phyloP scores from a whole-genome alignment of 2,113 vertebrate genomes.

The Chionis minor region DNA sequence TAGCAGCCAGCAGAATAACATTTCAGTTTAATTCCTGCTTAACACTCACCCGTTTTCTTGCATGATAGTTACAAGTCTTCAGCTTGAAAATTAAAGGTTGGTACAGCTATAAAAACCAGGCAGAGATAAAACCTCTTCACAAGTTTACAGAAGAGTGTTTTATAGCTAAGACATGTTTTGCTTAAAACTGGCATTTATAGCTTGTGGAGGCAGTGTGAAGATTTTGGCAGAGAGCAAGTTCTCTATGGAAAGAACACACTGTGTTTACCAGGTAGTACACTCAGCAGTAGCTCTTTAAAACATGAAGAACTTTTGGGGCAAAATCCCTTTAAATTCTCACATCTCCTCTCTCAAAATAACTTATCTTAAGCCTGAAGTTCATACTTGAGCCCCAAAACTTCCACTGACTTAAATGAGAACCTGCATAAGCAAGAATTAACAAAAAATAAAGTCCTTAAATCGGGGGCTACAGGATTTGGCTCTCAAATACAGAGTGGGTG shows the following conservation, averaged over 20 bases:
- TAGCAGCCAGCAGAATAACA: not conserved
- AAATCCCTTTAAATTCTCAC: not conserved
- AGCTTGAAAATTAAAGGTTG: constrained; percentile 12
- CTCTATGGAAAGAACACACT: not conserved
- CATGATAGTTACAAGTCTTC: not conserved
- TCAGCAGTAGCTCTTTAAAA: not conserved
- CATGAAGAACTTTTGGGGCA: not conserved
- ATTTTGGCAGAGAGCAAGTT: not conserved
- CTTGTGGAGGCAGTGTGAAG: not conserved
- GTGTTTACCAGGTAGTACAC: not conserved
- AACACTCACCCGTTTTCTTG: not conserved
- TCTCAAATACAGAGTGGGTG: not conserved
- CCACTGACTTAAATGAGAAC: not conserved
- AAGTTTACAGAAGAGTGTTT: constrained; percentile 14
- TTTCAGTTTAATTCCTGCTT: not conserved
- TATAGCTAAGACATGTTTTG: constrained; percentile 16
- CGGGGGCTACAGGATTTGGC: not conserved
- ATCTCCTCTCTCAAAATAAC: not conserved
- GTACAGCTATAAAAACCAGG: not conserved
- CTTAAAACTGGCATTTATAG: constrained; percentile 44
- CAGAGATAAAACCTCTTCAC: constrained; percentile 3
- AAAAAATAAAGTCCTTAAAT: not conserved
- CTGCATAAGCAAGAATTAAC: not conserved
- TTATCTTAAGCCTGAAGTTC: not conserved
- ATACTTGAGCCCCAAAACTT: not conserved